phyloP scores from a whole-genome alignment of 2,113 vertebrate species.

The Numenius arquata region DNA sequence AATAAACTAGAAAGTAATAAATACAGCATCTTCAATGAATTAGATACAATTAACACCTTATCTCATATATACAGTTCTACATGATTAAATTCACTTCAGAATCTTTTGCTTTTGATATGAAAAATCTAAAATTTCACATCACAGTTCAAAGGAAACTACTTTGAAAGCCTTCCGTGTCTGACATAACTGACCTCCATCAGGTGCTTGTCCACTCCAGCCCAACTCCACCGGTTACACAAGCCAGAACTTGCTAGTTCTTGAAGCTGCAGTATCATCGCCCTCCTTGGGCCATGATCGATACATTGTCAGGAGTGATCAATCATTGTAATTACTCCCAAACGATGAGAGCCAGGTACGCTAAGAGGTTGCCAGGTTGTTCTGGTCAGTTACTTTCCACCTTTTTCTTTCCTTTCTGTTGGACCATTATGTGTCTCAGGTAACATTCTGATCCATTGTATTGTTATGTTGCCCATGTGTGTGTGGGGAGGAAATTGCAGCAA shows the following conservation, averaged over 20 bases:
- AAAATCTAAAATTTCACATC: not conserved
- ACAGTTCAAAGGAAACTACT: not conserved
- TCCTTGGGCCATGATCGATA: not conserved
- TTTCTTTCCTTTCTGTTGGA: not conserved
- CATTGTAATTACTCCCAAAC: not conserved
- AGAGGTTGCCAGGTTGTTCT: not conserved
- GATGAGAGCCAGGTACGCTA: not conserved
- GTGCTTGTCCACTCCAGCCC: not conserved
- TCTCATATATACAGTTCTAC: not conserved
- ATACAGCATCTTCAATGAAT: not conserved
- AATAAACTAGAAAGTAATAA: not conserved
- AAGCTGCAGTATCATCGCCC: too few relatives aligned
- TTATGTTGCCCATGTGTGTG: not conserved
- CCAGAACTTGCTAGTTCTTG: not conserved
- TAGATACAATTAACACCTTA: not conserved
- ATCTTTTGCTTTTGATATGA: not conserved
- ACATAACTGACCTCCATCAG: not conserved
- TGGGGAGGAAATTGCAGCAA: not conserved
- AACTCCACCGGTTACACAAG: not conserved
- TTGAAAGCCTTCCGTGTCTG: not conserved
- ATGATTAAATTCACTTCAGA: not conserved
- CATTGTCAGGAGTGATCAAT: not conserved
- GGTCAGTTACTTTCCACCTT: not conserved
- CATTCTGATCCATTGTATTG: not conserved
- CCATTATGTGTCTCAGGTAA: not conserved